phyloP scores from a whole-genome alignment of 2,113 vertebrate genomes.

The Deroptyus accipitrinus region DNA sequence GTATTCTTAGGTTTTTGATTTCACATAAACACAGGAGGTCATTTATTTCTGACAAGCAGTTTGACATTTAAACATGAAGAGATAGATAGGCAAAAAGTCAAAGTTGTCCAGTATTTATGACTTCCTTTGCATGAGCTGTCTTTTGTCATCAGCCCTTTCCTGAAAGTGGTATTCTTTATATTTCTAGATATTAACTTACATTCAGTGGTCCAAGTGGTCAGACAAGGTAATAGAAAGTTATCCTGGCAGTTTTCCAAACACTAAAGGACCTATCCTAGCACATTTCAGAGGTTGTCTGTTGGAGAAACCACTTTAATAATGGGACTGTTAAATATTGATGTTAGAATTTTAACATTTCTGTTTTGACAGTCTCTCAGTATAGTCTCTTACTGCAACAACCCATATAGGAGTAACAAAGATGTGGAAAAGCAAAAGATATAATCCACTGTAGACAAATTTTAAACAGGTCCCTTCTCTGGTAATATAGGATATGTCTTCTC shows the following conservation, averaged over 20 bases:
- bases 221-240: not conserved
- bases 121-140: not conserved
- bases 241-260: not conserved
- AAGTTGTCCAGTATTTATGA: not conserved
- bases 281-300: not conserved
- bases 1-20: not conserved
- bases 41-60: not conserved
- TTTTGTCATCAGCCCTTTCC: not conserved
- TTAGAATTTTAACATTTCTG: not conserved
- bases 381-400: not conserved
- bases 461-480: not conserved
- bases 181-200: not conserved
- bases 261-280: not conserved
- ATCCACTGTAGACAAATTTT: not conserved
- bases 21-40: rapidly evolving
- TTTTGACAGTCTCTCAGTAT: not conserved
- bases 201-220: not conserved
- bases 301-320: not conserved
- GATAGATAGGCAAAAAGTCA: not conserved
- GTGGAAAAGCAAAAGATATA: not conserved
- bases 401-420: not conserved
- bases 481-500: not conserved
- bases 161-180: not conserved
- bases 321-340: not conserved
- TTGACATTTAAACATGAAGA: not conserved